phyloP scores from a whole-genome alignment of 1,140 invertebrate species.

The Aethina tumida region DNA sequence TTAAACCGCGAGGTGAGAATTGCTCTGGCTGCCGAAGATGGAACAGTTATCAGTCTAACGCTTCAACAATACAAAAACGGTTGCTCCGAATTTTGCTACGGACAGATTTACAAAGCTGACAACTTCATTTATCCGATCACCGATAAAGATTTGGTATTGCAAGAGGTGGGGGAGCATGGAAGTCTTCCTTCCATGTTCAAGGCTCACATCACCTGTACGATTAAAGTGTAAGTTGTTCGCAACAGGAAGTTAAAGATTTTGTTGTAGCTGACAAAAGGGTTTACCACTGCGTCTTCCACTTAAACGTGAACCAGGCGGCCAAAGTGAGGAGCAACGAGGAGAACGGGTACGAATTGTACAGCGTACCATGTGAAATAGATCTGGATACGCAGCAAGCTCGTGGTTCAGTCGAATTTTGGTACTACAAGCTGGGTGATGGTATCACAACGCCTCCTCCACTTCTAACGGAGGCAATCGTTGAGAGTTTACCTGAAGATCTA shows the following conservation, averaged over 20 bases:
- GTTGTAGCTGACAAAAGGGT: conserved; percentile 3
- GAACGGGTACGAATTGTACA: conserved; percentile 17
- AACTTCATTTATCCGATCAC: conserved; percentile 20
- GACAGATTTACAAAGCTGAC: conserved; percentile 23
- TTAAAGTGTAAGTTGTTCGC: too few relatives aligned
- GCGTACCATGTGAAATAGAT: conserved; percentile 18
- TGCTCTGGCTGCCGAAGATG: conserved; percentile 19
- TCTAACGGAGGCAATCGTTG: conserved; percentile 12
- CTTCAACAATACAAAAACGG: conserved; percentile 19
- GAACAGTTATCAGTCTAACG: conserved; percentile 21
- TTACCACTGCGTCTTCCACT: conserved; percentile 12
- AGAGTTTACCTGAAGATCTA: conserved; percentile 14
- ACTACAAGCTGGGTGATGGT: conserved; percentile 9
- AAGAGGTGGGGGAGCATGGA: conserved; percentile 17
- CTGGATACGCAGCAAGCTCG: conserved; percentile 20
- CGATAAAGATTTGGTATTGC: conserved; percentile 23
- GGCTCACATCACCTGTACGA: too few relatives aligned
- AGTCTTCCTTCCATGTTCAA: conserved; percentile 19
- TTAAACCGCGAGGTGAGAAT: conserved; percentile 19
- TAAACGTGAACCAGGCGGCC: conserved; percentile 7
- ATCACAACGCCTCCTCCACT: conserved; percentile 6
- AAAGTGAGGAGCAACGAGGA: background rate
- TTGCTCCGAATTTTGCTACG: conserved; percentile 25
- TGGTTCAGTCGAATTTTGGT: conserved; percentile 21
- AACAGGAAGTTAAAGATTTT: conserved; percentile 15